Conservation (phyloP, 2,888 invertebrate species). For the Agriotes lineatus region DNA sequence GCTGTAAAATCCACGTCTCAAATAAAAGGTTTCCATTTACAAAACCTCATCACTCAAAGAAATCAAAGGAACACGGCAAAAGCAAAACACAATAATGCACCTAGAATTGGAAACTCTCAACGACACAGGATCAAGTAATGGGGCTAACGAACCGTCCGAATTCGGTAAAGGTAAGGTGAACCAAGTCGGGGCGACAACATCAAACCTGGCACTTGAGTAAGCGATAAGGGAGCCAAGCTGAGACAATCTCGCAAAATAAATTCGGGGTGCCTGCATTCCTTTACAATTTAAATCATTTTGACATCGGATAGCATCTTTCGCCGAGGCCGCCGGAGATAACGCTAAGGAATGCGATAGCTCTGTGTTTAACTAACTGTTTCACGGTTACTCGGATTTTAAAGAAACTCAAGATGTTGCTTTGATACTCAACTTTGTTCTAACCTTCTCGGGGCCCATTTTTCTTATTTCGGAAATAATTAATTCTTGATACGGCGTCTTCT, state of each 20-base stretch:
- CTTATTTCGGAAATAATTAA: no score
- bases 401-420: no score
- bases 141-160: constrained; percentile 14
- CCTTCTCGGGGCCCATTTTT: no score
- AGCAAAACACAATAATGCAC: constrained; percentile 16
- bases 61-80: constrained; percentile 5
- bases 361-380: not conserved
- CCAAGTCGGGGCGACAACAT: not conserved
- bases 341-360: not conserved
- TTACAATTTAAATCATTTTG: constrained; percentile 19
- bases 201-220: constrained; percentile 7
- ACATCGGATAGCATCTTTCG: constrained; percentile 7
- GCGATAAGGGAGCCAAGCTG: constrained; percentile 5
- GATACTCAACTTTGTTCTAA: no score
- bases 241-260: constrained; percentile 20
- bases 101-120: constrained; percentile 6
- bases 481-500: no score
- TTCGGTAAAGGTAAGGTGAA: constrained; percentile 14
- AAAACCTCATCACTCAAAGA: not conserved
- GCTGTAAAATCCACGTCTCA: not conserved
- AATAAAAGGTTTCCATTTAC: not conserved
- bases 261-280: constrained; percentile 2
- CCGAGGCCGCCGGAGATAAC: not conserved
- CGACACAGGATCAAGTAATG: constrained; percentile 12
- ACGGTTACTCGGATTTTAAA: not conserved